Percentiles rank a stretch among this genome's conserved stretches.
Conservation (phyloP, 53 echinoderm and acorn worm genomes). For the Luidia sarsii region DNA sequence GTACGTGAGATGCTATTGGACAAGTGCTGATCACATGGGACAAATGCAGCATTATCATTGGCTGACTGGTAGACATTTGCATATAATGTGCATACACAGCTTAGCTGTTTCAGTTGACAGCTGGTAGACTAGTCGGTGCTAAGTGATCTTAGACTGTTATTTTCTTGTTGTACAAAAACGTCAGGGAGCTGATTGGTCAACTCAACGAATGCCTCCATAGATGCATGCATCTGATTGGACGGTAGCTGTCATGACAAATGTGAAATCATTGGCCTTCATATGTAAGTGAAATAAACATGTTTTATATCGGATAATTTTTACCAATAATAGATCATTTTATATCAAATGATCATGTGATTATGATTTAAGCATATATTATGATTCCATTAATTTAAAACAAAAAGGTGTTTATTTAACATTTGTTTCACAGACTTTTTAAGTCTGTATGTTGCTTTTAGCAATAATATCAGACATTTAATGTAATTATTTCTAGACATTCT, state of each 20-base stretch:
- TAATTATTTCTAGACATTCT: not conserved
- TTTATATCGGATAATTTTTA: slow-evolving; percentile 42
- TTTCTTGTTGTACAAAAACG: not conserved
- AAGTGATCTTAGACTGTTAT: not conserved
- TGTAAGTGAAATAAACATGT: slow-evolving; percentile 17
- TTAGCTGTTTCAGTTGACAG: not conserved
- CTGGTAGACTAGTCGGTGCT: slow-evolving; percentile 4
- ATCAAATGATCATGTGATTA: slow-evolving; percentile 41
- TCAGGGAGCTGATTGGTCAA: not conserved
- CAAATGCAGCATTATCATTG: not conserved
- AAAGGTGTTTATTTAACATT: slow-evolving; percentile 27
- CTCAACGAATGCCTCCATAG: not conserved
- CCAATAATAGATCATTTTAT: slow-evolving; percentile 18
- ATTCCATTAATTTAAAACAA: slow-evolving; percentile 39
- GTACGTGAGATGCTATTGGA: too few species aligned
- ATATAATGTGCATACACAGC: not conserved
- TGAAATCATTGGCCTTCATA: slow-evolving; percentile 34
- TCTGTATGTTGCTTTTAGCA: slow-evolving; percentile 38
- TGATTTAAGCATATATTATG: slow-evolving; percentile 1
- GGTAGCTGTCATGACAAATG: slow-evolving; percentile 2
- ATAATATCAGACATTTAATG: slow-evolving; percentile 2
- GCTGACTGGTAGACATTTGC: not conserved
- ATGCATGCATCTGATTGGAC: not conserved
- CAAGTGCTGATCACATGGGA: not conserved
- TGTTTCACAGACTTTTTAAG: slow-evolving; percentile 1